Conservation (phyloP, 2,888 invertebrate genomes). For the Drosophila pseudotalamancana region DNA sequence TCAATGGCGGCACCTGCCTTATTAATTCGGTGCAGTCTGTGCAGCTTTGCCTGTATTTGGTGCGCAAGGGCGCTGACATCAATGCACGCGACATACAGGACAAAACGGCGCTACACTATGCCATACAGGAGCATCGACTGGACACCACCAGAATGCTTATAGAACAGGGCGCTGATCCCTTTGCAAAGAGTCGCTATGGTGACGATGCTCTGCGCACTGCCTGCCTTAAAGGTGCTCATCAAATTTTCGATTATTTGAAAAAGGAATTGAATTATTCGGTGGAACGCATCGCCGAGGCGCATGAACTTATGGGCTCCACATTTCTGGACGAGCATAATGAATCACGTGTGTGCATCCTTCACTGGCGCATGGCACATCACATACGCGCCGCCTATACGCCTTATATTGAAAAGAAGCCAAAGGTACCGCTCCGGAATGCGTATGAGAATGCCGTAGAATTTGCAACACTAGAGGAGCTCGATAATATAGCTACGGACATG, state of each 20-base stretch:
- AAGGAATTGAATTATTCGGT: constrained; percentile 87
- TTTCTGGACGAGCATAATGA: constrained; percentile 95
- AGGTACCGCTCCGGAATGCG: constrained; percentile 86
- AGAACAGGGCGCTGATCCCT: constrained; percentile 91
- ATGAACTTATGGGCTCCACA: constrained; percentile 93
- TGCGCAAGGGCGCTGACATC: constrained; percentile 92
- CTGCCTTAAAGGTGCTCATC: constrained; percentile 91
- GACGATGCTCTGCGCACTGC: constrained; percentile 96
- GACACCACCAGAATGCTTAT: constrained; percentile 93
- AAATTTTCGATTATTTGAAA: constrained; percentile 89
- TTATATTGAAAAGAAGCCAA: constrained; percentile 78
- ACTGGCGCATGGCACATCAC: constrained; percentile 92
- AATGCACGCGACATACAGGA: constrained; percentile 95
- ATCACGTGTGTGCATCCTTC: constrained; percentile 88
- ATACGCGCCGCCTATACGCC: constrained; percentile 85
- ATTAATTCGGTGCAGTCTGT: constrained; percentile 96
- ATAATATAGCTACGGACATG: constrained; percentile 90
- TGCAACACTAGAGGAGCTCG: constrained; percentile 89
- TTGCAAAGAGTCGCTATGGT: constrained; percentile 90
- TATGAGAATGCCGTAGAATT: constrained; percentile 91
- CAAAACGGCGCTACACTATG: constrained; percentile 96
- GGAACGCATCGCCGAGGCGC: constrained; percentile 92
- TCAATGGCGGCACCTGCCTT: constrained; percentile 96
- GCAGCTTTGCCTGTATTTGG: constrained; percentile 91
- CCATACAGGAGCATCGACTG: constrained; percentile 93